A percentile compares a stretch with the other conserved stretches of the same genome.
Conservation (phyloP, 2,113 vertebrate genomes). For the Chloroceryle aenea region DNA sequence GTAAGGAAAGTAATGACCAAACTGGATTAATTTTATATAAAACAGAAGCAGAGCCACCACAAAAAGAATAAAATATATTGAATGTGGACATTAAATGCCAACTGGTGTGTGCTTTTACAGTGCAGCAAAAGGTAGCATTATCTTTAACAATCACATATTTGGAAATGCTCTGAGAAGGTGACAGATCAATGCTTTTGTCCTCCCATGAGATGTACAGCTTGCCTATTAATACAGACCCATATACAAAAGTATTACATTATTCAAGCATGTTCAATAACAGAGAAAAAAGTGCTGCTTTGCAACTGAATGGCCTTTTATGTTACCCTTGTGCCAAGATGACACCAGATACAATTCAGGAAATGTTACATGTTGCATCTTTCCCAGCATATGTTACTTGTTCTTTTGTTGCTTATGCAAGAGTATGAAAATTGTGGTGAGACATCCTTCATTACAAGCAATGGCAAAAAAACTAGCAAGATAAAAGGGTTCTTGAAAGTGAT, state of each 20-base stretch:
- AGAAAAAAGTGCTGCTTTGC: not conserved
- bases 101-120: not conserved
- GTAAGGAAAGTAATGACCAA: not conserved
- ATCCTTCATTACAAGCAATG: not conserved
- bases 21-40: not conserved
- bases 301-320: not conserved
- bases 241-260: not conserved
- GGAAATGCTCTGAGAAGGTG: not conserved
- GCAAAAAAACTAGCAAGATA: not conserved
- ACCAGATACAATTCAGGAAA: not conserved
- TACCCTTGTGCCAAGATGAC: not conserved
- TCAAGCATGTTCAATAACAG: not conserved
- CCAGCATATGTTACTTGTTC: not conserved
- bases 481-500: not conserved
- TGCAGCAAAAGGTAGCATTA: not conserved
- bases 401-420: not conserved
- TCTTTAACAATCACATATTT: not conserved
- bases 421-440: not conserved
- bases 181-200: not conserved
- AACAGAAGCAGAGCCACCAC: not conserved
- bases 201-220: not conserved
- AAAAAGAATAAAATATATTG: not conserved
- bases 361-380: not conserved
- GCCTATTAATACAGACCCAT: not conserved
- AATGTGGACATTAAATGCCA: not conserved